Evolutionary conservation across 2,888 invertebrate species (phyloP).

Genomic region (Eugnorisma glareosa): DNA sequence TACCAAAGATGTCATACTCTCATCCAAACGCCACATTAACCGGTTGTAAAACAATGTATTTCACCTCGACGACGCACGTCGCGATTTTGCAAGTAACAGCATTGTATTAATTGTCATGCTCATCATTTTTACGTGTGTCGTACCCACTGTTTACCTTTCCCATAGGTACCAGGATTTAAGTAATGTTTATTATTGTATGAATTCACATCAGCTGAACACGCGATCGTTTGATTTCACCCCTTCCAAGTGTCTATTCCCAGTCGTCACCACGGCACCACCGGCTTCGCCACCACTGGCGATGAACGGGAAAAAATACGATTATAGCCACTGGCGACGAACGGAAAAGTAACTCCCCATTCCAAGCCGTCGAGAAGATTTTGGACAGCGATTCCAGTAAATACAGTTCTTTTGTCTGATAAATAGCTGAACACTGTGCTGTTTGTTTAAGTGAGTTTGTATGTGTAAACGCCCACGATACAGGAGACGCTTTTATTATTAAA

Average conservation of each 20-base stretch:
- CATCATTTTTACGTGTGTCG: conserved; percentile 29
- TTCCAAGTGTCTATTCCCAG: not conserved
- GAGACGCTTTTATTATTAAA: no score
- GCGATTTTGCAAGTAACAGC: conserved; percentile 7
- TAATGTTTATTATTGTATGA: conserved; percentile 10
- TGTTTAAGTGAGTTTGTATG: no score
- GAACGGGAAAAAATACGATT: no score
- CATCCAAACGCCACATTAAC: conserved; percentile 13
- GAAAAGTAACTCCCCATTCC: not conserved
- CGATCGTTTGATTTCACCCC: not conserved
- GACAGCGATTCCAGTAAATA: not conserved
- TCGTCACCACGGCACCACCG: no score
- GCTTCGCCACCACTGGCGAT: no score
- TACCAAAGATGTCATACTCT: not conserved
- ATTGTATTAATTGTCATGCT: conserved; percentile 30
- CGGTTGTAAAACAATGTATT: conserved; percentile 38
- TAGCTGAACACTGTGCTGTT: no score
- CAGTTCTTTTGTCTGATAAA: not conserved
- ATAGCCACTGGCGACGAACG: no score
- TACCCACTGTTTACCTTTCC: conserved; percentile 33
- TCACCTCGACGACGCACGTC: conserved; percentile 17
- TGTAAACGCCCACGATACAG: no score
- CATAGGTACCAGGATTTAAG: not conserved
- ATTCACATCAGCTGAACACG: conserved; percentile 9
- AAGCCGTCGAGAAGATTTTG: not conserved